Conservation (phyloP, 1,140 invertebrate genomes). For the Hylaeus volcanicus region DNA sequence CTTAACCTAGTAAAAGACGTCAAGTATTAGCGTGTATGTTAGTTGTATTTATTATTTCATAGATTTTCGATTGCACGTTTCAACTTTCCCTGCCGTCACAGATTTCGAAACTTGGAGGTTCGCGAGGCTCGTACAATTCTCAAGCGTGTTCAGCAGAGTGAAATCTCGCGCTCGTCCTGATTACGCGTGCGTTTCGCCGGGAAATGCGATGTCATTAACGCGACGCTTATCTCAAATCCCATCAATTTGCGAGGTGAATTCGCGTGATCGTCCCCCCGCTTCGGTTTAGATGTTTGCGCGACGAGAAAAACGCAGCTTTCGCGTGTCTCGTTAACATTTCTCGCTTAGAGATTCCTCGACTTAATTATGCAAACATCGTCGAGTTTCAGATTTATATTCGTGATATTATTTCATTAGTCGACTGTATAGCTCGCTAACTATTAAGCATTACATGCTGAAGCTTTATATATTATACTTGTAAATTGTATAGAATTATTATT, state of each 20-base stretch:
- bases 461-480: too few species aligned
- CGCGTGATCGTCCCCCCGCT: conserved; percentile 16
- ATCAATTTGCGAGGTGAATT: conserved; percentile 42
- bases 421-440: neutral
- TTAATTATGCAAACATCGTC: conserved; percentile 28
- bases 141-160: conserved; percentile 1
- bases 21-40: too few species aligned
- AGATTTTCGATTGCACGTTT: neutral
- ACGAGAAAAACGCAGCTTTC: conserved; percentile 9
- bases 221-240: conserved; percentile 43
- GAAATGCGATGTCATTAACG: conserved; percentile 44
- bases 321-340: conserved; percentile 32
- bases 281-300: neutral
- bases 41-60: neutral
- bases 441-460: too few species aligned
- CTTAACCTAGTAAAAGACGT: too few species aligned
- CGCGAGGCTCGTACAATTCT: neutral
- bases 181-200: conserved; percentile 35
- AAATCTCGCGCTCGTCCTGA: conserved; percentile 27
- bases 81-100: neutral
- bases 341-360: neutral
- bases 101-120: neutral
- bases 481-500: too few species aligned
- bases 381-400: neutral
- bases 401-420: conserved; percentile 12